phyloP scores from a whole-genome alignment of 2,113 vertebrate species.

The Phylloscopus trochilus region DNA sequence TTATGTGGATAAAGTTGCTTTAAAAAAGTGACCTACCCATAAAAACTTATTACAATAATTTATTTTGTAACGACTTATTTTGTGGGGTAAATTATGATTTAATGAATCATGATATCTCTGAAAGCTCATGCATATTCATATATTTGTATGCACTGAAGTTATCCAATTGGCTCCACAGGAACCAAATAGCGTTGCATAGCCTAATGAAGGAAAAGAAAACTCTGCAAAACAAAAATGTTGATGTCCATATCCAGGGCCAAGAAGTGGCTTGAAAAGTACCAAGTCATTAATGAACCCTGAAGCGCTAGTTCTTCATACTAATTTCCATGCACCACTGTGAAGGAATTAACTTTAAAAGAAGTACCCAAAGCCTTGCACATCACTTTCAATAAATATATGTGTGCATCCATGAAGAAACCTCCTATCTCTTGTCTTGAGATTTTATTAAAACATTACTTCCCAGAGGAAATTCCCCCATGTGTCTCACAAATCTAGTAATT shows the following conservation, averaged over 20 bases:
- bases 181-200: not conserved
- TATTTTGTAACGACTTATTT: not conserved
- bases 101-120: not conserved
- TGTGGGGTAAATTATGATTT: not conserved
- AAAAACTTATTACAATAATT: not conserved
- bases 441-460: not conserved
- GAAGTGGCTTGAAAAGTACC: not conserved
- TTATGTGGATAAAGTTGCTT: not conserved
- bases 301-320: not conserved
- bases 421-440: not conserved
- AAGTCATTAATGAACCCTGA: not conserved
- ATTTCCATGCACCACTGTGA: not conserved
- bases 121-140: not conserved
- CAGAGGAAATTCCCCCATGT: not conserved
- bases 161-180: not conserved
- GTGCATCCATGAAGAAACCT: not conserved
- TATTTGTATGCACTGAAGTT: not conserved
- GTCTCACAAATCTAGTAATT: not conserved
- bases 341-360: not conserved
- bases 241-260: not conserved
- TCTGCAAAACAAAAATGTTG: not conserved
- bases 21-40: not conserved
- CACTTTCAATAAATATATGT: not conserved
- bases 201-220: not conserved
- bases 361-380: not conserved